Evolutionary conservation across 2,888 invertebrate species (phyloP), one percentile per base, ranked within the genome.

Genomic region (Acanthosepion lycidas): DNA sequence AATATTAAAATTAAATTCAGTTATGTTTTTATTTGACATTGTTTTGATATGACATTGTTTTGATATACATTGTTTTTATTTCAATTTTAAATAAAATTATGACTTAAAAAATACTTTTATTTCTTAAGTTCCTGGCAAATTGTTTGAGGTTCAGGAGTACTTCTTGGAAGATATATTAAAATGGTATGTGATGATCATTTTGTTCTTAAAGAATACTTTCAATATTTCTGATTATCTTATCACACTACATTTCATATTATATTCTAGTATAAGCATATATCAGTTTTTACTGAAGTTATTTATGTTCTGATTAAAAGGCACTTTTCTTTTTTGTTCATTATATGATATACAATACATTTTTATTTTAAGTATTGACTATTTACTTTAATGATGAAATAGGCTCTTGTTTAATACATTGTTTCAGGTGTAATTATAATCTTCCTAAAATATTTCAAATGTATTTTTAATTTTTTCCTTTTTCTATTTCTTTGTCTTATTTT

Each of bases 151-250:
- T 0, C 98, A 98, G 95, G 98, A 98, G 49, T 98, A 98, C 97
- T 99, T 98, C 97, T 97, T 99, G 51, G 99, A 99, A 97, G 98
- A 99, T 96, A 98, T 99, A 64, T 98, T 99, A 20, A 97, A 97
- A 96, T 97, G 97, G 97, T 97, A 96, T 96, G 96, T 95, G n/a
- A 91, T 95, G 28, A 91, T 8, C 26, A 64, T n/a, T 78, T 78
- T n/a, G 15, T n/a, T 15, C 33, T 78, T 5, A 33, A n/a, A 33
- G n/a, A 78, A n/a, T 15, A 15, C 3, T 78, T 78, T 8, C 23
- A n/a, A 78, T 9, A 78, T 78, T 33, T 78, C 5, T 78, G 78
- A 59, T 23, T 59, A 59, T 59, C 59, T 26, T 59, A 20, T 59
- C 59, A 23, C 23, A 55, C 0, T 55, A 18, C 15, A 55, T 55